Base-by-base conservation (phyloP, 2,797 vertebrate genomes). In the Chrosomus eos region DNA sequence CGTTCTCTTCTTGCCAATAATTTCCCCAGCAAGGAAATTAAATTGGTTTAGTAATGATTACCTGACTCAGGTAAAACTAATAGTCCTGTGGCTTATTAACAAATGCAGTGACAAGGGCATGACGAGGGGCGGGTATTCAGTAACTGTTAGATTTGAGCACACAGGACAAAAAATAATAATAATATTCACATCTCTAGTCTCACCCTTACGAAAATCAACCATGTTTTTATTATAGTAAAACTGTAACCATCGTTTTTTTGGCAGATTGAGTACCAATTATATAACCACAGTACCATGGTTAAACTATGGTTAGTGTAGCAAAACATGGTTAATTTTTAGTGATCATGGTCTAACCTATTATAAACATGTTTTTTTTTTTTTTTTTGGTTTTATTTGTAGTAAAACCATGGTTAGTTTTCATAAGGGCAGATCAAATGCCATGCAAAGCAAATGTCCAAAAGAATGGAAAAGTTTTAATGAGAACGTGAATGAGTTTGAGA, bases 21-120 rank as follows among this genome's bases (percentile, higher is more conserved):
- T 91, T 93, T 90, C 89, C 90, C 92, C 91, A 88, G 91, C 92
- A 83, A 13, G 87, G 89, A 91, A 91, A 80, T 85, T 85, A 94
- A 96, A 98, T 96, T 96, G 94, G 95, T 95, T 98, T 98, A 97
- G 96, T 94, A 97, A 97, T 96, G 96, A 97, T 97, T 97, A 96
- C 95, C 95, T 97, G 95, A 97, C 95, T 96, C 94, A 91, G 95
- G 95, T 95, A 94, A 95, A 97, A 95, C 94, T 92, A 94, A 95
- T 80, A 74, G 84, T 97, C 95, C 94, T 96, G 92, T 95, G 94
- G 95, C 94, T 95, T 92, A 92, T 95, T 95, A 94, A 95, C 93
- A 91, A 88, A 94, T 94, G 53, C 79, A 58, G 79, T 58, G 86
- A 96, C 96, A 96, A 96, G 96, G 96, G 94, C 94, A 90, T 91